phyloP scores from a whole-genome alignment of 2,113 vertebrate genomes.

The Morone chrysops region DNA sequence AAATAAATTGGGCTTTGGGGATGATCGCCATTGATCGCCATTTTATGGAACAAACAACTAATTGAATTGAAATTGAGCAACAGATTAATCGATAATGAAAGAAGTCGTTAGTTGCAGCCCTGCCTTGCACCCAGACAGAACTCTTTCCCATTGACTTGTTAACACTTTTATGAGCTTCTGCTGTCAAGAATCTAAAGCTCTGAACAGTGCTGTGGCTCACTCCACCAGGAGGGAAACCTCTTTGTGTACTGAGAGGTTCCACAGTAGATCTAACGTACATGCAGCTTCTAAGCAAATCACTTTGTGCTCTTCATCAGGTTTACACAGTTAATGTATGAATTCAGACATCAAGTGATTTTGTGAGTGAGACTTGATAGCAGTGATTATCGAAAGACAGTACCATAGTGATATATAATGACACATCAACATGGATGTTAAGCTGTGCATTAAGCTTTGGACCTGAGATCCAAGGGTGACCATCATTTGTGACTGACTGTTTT shows the following conservation, averaged over 20 bases:
- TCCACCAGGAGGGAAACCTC: background rate
- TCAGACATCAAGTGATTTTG: background rate
- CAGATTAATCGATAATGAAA: too few species aligned
- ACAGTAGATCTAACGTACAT: background rate
- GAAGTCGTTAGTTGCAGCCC: too few species aligned
- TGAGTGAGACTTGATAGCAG: background rate
- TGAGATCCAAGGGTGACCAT: background rate
- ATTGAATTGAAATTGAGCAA: too few species aligned
- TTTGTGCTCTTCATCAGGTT: background rate
- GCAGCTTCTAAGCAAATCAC: background rate
- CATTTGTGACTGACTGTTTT: background rate
- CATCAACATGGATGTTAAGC: background rate
- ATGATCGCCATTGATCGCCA: too few species aligned
- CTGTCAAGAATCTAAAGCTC: background rate
- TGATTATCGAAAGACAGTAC: background rate
- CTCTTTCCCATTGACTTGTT: background rate
- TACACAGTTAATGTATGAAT: background rate
- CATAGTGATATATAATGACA: background rate
- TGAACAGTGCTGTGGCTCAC: background rate
- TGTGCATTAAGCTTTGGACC: background rate
- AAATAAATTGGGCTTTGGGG: too few species aligned
- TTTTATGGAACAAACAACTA: too few species aligned
- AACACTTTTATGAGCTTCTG: constrained; percentile 10
- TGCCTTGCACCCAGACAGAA: too few species aligned
- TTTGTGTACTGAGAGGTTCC: constrained; percentile 12